Base-by-base conservation (phyloP, 2,888 invertebrate species). In the Willowsia nigromaculata region DNA sequence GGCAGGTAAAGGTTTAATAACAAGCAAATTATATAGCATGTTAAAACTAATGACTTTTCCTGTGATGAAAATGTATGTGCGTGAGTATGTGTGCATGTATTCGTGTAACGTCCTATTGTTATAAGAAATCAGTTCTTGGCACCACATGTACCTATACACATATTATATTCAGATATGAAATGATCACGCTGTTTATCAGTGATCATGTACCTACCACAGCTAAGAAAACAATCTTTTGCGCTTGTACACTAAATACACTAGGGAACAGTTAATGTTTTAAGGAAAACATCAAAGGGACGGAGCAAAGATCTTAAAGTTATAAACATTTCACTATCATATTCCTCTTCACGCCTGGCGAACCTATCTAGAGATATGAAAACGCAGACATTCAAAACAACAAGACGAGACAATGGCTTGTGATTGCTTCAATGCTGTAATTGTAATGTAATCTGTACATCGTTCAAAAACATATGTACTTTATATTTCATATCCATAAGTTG, bases 1-100 rank as follows among this genome's bases (percentile, higher is more conserved):
- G 65, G 86, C 65, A 86, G 86, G 86, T 80, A 86, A 81, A 25
- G 82, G 27, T 65, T 74, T 37, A 68, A 83, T 68, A 83, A 83
- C 43, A 30, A 47, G 56, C 7, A 81, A 81, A 74, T 83, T 83
- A 53, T 53, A 83, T 53, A 53, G 71, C 37, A 53, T 59, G 74
- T 15, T 40, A 13, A 78, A 62, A 65, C 13, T 65, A 47, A 62
- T 53, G 18, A 68, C 50, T 85, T 85, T 85, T 85, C 85, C 59
- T 85, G 56, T 43, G 27, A 40, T 50, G 37, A n/a, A 59, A 59
- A 56, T 25, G 7, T 25, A 27, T 59, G 27, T 59, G 25, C 27
- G 25, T 74, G 11, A 6, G 25, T 43, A 33, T 65, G 27, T 59
- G n/a, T 65, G 33, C 27, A 33, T n/a, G 33, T 33, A 65, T 5